Evolutionary conservation across 2,113 vertebrate genomes (phyloP).

Genomic region (Tragulus kanchil): DNA sequence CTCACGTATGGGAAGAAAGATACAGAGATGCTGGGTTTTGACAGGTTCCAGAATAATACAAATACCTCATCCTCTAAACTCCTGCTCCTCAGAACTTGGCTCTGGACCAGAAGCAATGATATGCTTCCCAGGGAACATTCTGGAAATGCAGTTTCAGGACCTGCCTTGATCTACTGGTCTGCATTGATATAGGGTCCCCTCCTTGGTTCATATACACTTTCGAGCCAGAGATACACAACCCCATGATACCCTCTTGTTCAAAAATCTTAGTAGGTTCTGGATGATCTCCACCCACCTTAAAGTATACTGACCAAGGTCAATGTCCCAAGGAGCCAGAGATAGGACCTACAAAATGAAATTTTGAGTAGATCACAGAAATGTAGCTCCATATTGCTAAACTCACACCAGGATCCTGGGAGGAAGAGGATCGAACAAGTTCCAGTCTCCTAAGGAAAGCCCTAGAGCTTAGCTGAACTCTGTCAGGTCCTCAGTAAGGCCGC

Average conservation of each 20-base stretch:
- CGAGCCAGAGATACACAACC: background rate
- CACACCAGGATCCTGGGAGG: background rate
- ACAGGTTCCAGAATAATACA: background rate
- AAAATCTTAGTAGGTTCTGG: background rate
- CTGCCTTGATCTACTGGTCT: background rate
- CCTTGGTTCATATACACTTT: background rate
- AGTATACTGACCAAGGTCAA: background rate
- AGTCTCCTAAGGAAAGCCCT: background rate
- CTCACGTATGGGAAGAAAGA: slow-evolving; percentile 73
- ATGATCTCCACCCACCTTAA: background rate
- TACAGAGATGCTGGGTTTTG: background rate
- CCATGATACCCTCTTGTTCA: background rate
- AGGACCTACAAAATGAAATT: background rate
- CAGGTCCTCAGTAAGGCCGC: background rate
- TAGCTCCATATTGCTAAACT: background rate
- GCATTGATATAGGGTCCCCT: background rate
- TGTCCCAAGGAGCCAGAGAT: background rate
- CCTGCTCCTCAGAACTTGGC: background rate
- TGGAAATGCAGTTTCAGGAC: background rate
- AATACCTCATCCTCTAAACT: background rate
- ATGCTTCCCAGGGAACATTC: rapidly evolving
- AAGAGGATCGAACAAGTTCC: background rate
- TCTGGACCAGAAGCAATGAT: background rate
- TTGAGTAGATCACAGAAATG: background rate
- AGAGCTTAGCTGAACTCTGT: background rate